Percentiles rank a stretch among this genome's conserved stretches.
Evolutionary conservation across 2,888 invertebrate species (phyloP).

Genomic region (Stenichneumon culpator): DNA sequence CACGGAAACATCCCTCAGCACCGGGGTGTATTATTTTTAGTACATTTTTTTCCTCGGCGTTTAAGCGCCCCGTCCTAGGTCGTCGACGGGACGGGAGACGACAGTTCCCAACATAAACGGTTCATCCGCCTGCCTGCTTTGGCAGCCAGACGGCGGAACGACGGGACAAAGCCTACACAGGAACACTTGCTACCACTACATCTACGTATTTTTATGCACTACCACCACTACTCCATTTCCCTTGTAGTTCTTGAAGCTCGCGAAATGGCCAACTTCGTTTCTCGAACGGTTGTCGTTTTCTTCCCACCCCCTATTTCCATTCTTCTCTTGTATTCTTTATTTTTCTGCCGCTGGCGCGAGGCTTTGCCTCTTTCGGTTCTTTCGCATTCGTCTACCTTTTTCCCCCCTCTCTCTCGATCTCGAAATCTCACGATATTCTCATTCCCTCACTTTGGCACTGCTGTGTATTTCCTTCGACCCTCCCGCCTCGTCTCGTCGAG

Average conservation of each 20-base stretch:
- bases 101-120: slow-evolving; percentile 37
- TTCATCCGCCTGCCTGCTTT: slow-evolving; percentile 33
- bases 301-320: slow-evolving; percentile 29
- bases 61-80: neutral
- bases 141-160: slow-evolving; percentile 26
- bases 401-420: neutral
- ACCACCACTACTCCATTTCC: neutral
- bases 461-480: slow-evolving; percentile 15
- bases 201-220: slow-evolving; percentile 2
- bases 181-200: neutral
- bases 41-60: slow-evolving; percentile 1
- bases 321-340: slow-evolving; percentile 19
- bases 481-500: slow-evolving; percentile 17
- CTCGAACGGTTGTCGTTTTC: slow-evolving; percentile 32
- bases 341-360: slow-evolving; percentile 32
- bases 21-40: slow-evolving; percentile 10
- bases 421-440: slow-evolving; percentile 1
- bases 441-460: slow-evolving; percentile 8
- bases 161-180: slow-evolving; percentile 39
- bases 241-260: slow-evolving; percentile 52
- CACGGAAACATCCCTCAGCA: neutral
- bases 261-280: slow-evolving; percentile 72
- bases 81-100: slow-evolving; percentile 2
- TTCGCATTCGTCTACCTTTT: slow-evolving; percentile 26
- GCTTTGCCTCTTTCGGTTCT: slow-evolving; percentile 33